Conservation (phyloP, 1,140 invertebrate species). For the Drosophila santomea region DNA sequence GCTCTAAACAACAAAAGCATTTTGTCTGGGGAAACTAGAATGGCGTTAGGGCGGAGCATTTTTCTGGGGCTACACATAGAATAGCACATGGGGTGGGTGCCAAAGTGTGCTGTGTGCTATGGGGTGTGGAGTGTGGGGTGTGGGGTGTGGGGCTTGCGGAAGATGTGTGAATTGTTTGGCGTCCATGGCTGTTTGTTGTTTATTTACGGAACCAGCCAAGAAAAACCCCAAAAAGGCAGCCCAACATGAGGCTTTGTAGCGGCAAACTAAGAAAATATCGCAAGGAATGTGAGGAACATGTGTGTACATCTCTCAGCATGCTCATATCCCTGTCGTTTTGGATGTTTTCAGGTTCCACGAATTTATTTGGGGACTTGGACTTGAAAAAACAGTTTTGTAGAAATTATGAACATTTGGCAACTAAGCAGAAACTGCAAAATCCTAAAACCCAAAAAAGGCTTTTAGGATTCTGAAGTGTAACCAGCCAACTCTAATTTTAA, state of each 20-base stretch:
- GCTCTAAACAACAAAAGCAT: constrained; percentile 81
- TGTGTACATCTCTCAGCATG: constrained; percentile 33
- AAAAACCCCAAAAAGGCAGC: constrained; percentile 82
- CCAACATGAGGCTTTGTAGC: constrained; percentile 77
- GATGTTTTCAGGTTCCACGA: not conserved
- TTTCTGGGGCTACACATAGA: not conserved
- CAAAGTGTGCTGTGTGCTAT: not conserved
- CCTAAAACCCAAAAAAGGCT: no score
- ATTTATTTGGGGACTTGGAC: not conserved
- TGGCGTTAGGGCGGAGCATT: constrained; percentile 27
- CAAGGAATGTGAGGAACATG: constrained; percentile 44
- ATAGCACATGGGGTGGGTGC: constrained; percentile 4
- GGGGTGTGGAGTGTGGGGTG: no score
- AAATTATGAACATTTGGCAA: no score
- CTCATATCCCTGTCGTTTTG: constrained; percentile 13
- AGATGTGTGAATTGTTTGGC: constrained; percentile 46
- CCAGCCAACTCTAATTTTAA: no score
- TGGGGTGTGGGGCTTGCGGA: constrained; percentile 16
- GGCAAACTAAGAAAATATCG: constrained; percentile 77
- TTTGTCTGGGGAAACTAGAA: constrained; percentile 54
- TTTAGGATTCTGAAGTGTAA: no score
- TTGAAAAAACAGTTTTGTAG: no score
- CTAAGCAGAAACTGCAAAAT: no score
- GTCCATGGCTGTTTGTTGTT: constrained; percentile 73
- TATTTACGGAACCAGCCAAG: constrained; percentile 81